Evolutionary conservation across 2,888 invertebrate species (phyloP), one percentile per base, ranked within the genome.

Genomic region (Drosophila meridionalis): DNA sequence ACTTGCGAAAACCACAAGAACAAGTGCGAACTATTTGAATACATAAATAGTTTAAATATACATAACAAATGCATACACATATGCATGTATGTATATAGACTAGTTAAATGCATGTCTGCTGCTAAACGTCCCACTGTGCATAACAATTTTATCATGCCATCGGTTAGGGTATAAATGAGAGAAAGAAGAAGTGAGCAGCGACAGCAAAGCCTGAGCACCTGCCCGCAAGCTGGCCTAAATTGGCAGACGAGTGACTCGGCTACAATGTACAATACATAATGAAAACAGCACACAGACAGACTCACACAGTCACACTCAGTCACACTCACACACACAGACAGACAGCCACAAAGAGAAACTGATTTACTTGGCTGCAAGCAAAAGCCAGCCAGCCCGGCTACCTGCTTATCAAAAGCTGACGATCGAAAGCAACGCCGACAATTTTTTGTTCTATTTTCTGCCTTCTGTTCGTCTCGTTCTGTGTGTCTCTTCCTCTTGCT

Each of bases 331-430:
- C 45, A 28, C 7, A 47, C 28, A 28, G 11, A 53, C 4, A 36
- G n/a, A 58, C 3, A 30, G n/a, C 26, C n/a, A 20, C 38, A 52
- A 7, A 66, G 30, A 26, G 38, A 60, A 36, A 58, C 60, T 66
- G 78, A 78, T 75, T 74, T 71, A 74, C 43, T 63, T 65, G 61
- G 56, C 55, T 73, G 73, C 69, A 66, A 74, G 50, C 78, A 66
- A 73, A 50, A 50, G 32, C 32, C 40, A 40, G 40, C 7, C 50
- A 50, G 32, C 32, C 40, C 14, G 40, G 12, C 50, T 5, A 32
- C 9, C 50, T 69, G 78, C 67, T 83, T 87, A 84, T 84, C 88
- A 86, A 83, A 79, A 79, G 60, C 67, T 70, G 66, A 56, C 83
- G 79, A 86, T 88, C 84, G 83, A 78, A 75, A 74, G 70, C 75